These are phyloP conservation scores for Graptemys geographica DNA, from an alignment of 2,797 vertebrate species.

Conservation along the genomic window DNA sequence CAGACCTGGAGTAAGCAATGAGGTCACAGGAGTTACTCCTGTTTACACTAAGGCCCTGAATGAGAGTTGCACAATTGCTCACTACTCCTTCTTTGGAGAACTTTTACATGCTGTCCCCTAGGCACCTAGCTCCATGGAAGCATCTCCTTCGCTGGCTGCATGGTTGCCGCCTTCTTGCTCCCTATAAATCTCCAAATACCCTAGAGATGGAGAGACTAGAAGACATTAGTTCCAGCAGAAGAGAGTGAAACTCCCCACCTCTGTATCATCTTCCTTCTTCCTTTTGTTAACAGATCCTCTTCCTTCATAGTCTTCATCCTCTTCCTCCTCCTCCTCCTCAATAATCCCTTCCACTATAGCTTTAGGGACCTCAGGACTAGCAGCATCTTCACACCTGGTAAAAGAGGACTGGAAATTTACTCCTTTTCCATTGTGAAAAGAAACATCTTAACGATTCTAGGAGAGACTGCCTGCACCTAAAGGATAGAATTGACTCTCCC, in stretches of 20 bases:
- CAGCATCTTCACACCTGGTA: slow-evolving; percentile 91
- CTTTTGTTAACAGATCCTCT: slow-evolving; percentile 92
- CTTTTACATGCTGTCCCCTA: not conserved
- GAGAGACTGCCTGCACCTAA: not conserved
- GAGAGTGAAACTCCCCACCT: slow-evolving; percentile 80
- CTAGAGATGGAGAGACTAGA: not conserved
- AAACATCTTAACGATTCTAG: not conserved
- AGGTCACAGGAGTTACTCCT: not conserved
- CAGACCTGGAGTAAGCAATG: not conserved
- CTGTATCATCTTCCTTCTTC: slow-evolving; percentile 95
- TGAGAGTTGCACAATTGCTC: not conserved
- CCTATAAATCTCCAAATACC: not conserved
- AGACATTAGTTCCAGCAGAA: not conserved
- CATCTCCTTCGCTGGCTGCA: not conserved
- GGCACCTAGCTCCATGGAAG: not conserved
- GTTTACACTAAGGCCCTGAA: not conserved
- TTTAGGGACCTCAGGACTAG: slow-evolving; percentile 88
- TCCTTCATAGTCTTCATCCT: slow-evolving; percentile 82
- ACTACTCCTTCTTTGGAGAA: not conserved
- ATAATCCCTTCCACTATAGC: slow-evolving; percentile 94
- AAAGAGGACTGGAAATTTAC: slow-evolving; percentile 12
- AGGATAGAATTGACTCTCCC: not conserved
- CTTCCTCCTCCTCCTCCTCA: slow-evolving; percentile 88
- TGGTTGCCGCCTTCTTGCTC: not conserved
- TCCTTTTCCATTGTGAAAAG: not conserved